Conservation (phyloP, 1,140 invertebrate species). For the Drosophila mauritiana region DNA sequence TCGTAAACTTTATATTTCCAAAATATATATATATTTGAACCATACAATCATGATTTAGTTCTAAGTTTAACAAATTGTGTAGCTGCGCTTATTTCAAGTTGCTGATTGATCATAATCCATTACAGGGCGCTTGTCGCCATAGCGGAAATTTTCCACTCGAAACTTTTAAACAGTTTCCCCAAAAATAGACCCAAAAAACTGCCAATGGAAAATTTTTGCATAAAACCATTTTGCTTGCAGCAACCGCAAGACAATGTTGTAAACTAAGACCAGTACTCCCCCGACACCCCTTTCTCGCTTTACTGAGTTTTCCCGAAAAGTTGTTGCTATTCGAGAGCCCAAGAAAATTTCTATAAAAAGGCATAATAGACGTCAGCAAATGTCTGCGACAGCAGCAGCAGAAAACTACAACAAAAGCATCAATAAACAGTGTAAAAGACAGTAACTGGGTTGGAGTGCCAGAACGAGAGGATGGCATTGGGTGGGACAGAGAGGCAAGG, state of each 20-base stretch:
- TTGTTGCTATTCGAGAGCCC: constrained; percentile 52
- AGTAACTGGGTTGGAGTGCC: constrained; percentile 42
- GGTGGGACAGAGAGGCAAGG: background rate
- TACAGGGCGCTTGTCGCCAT: constrained; percentile 10
- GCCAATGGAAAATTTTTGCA: constrained; percentile 57
- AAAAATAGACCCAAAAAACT: constrained; percentile 37
- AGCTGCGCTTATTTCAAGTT: constrained; percentile 7
- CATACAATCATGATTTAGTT: background rate
- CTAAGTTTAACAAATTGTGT: background rate
- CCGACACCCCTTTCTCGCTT: constrained; percentile 1
- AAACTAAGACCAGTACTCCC: constrained; percentile 56
- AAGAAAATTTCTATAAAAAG: constrained; percentile 78
- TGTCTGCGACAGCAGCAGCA: constrained; percentile 65
- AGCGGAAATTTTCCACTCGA: constrained; percentile 15
- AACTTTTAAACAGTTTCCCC: constrained; percentile 43
- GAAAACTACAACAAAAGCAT: constrained; percentile 67
- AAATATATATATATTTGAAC: too few species aligned
- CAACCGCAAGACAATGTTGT: constrained; percentile 74
- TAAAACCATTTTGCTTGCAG: constrained; percentile 78
- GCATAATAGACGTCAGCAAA: constrained; percentile 79
- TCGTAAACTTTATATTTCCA: background rate
- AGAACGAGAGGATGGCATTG: constrained; percentile 3
- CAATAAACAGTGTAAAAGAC: constrained; percentile 79
- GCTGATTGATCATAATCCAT: constrained; percentile 14
- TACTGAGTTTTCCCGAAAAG: constrained; percentile 13